Evolutionary conservation across 2,888 invertebrate species (phyloP).

Genomic region (Parnassius orleans): DNA sequence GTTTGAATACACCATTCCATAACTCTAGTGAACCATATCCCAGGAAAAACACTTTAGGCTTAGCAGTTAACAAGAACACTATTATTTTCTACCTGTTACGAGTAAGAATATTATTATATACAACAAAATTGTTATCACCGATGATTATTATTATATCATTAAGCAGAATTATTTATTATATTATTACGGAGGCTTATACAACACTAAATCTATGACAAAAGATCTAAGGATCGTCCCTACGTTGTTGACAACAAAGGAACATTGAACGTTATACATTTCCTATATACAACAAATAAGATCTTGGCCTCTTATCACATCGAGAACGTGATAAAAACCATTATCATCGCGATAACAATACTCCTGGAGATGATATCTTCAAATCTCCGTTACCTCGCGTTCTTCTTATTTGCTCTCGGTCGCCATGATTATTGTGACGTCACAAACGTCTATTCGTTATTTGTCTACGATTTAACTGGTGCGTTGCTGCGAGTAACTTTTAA

Average conservation of each 20-base stretch:
- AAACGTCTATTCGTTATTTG: slow-evolving; percentile 17
- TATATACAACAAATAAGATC: slow-evolving; percentile 11
- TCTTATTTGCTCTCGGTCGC: slow-evolving; percentile 24
- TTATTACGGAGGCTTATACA: too few species aligned
- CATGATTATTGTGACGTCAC: slow-evolving; percentile 23
- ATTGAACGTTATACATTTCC: slow-evolving; percentile 12
- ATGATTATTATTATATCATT: too few species aligned
- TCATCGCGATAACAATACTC: slow-evolving; percentile 19
- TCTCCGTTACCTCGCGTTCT: slow-evolving; percentile 9
- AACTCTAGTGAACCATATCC: too few species aligned
- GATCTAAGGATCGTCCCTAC: too few species aligned
- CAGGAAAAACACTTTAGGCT: too few species aligned
- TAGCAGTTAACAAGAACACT: too few species aligned
- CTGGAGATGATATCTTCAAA: slow-evolving; percentile 13
- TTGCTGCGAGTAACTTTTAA: not conserved
- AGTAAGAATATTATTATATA: too few species aligned
- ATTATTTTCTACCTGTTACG: too few species aligned
- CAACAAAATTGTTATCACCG: too few species aligned
- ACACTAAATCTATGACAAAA: too few species aligned
- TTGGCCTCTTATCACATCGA: slow-evolving; percentile 11
- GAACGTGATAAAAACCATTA: slow-evolving; percentile 17
- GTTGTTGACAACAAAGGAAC: slow-evolving; percentile 6
- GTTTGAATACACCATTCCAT: too few species aligned
- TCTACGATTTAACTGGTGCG: slow-evolving; percentile 11
- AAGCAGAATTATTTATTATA: too few species aligned